Evolutionary conservation across 2,113 vertebrate species (phyloP).

Genomic region (Tichodroma muraria): DNA sequence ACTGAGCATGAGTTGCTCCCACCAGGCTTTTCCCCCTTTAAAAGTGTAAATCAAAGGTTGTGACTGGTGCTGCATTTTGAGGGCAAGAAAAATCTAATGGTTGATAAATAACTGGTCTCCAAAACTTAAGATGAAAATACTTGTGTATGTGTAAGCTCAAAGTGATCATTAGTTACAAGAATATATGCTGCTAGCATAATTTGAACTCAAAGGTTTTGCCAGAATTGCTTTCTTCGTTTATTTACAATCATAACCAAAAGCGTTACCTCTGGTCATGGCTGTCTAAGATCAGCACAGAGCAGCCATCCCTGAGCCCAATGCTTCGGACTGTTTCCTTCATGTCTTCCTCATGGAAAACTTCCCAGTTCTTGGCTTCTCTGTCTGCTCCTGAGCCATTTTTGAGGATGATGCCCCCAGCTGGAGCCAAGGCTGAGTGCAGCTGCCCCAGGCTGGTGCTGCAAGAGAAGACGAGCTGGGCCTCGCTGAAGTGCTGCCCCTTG

Average conservation of each 20-base stretch:
- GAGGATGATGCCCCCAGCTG: slow-evolving; percentile 65
- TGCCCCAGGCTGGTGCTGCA: slow-evolving; percentile 49
- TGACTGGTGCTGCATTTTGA: neutral
- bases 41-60: neutral
- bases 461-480: slow-evolving; percentile 50
- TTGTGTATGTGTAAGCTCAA: neutral
- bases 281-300: slow-evolving; percentile 79
- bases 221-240: neutral
- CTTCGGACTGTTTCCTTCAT: slow-evolving; percentile 81
- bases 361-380: slow-evolving; percentile 68
- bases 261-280: slow-evolving; percentile 77
- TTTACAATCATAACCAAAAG: neutral
- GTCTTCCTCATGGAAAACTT: slow-evolving; percentile 71
- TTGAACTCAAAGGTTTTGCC: neutral
- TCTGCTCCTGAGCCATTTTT: neutral
- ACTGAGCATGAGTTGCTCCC: neutral
- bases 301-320: slow-evolving; percentile 80
- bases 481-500: slow-evolving; percentile 41
- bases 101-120: neutral
- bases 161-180: neutral
- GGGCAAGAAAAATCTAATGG: neutral
- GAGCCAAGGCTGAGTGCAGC: slow-evolving; percentile 48
- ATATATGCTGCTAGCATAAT: neutral
- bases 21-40: neutral
- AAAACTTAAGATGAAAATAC: neutral